Evolutionary conservation across 2,888 invertebrate genomes (phyloP).

Genomic region (Orthosia gracilis): DNA sequence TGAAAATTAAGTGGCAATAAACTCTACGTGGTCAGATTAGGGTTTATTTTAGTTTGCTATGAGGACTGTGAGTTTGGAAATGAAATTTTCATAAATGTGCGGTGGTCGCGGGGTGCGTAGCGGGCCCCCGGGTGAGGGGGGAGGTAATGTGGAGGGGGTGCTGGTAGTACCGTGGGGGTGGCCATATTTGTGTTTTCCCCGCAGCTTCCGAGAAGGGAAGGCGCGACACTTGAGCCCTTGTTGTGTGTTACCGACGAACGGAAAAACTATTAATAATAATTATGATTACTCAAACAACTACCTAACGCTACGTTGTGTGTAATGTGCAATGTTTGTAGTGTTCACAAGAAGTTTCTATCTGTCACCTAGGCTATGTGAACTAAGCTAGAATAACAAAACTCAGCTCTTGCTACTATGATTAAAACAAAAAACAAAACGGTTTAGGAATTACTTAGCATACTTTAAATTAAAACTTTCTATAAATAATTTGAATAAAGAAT

Average conservation of each 20-base stretch:
- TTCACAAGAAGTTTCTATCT: neutral
- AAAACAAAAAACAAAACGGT: no score
- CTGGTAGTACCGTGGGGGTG: conserved; percentile 61
- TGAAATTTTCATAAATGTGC: conserved; percentile 90
- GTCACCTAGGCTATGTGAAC: neutral
- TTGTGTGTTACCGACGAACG: conserved; percentile 80
- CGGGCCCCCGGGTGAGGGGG: conserved; percentile 44
- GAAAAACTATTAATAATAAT: conserved; percentile 87
- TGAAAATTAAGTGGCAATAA: conserved; percentile 83
- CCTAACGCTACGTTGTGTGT: conserved; percentile 11
- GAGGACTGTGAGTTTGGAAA: conserved; percentile 82
- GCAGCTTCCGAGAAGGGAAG: conserved; percentile 81
- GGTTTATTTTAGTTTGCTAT: conserved; percentile 84
- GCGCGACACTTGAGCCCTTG: conserved; percentile 81
- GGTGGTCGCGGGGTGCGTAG: conserved; percentile 59
- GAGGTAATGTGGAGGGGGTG: conserved; percentile 8
- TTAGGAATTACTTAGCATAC: no score
- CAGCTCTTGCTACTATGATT: no score
- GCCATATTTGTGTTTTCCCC: conserved; percentile 85
- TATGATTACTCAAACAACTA: conserved; percentile 70
- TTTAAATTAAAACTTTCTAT: no score
- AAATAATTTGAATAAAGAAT: no score
- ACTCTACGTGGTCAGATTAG: conserved; percentile 82
- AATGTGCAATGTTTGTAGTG: neutral
- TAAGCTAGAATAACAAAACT: neutral